A percentile compares a stretch with the other conserved stretches of the same genome.
Conservation (phyloP, 2,113 vertebrate genomes). For the Rhinolophus ferrumequinum region DNA sequence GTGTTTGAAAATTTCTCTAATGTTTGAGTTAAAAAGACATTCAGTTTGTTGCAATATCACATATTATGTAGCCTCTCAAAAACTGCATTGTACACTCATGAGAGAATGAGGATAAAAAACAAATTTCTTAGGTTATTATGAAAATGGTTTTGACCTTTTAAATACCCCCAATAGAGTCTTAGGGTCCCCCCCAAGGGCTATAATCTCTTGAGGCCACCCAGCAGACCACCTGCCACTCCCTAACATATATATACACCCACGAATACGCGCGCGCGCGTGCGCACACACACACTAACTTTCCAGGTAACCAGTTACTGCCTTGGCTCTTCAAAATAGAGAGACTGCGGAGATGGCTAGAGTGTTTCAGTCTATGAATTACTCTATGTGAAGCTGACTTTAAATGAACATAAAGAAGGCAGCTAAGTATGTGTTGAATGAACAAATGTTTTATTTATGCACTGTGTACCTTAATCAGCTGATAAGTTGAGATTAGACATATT, state of each 20-base stretch:
- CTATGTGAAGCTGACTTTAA: neutral
- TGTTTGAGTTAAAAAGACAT: neutral
- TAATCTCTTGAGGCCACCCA: neutral
- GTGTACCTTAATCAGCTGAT: neutral
- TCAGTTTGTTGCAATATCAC: neutral
- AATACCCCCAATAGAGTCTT: neutral
- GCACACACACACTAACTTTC: accelerated
- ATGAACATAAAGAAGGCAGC: neutral
- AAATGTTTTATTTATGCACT: neutral
- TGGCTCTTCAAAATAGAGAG: neutral
- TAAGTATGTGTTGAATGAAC: neutral
- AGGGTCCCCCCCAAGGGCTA: no score
- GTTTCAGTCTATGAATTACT: neutral
- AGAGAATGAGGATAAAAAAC: neutral
- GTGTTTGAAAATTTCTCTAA: neutral
- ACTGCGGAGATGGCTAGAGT: neutral
- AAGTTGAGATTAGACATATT: neutral
- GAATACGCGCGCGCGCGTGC: no score
- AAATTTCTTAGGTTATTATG: neutral
- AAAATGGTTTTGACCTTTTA: slow-evolving; percentile 13
- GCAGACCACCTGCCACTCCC: neutral
- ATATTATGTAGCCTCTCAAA: neutral
- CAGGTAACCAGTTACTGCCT: no score
- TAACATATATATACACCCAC: neutral
- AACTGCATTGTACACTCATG: neutral